Base-by-base conservation (phyloP, 2,113 vertebrate genomes). In the Hydrolagus affinis region DNA sequence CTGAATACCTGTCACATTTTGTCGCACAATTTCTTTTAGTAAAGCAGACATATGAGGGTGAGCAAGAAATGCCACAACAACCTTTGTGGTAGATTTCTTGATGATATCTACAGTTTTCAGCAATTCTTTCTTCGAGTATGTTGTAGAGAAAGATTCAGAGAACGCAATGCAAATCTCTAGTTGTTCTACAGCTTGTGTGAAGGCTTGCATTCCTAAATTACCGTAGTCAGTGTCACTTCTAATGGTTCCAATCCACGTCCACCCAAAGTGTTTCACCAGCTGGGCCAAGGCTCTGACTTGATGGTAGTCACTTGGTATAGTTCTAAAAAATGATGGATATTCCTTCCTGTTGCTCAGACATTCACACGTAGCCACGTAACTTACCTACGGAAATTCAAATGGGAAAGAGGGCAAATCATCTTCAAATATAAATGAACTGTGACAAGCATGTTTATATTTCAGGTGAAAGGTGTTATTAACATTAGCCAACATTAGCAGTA, bases 221-320 rank as follows among this genome's bases (percentile, higher is more conserved):
- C 92, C 93, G 72, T 92, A 93, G 86, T 92, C 92, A 87, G 91
- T 88, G 60, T 93, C 90, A 17, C 91, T 91, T 86, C 89, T 88
- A 17, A 92, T 21, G 3, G 90, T 89, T 60, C 92, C 92, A 59
- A 92, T 88, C 91, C 91, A 92, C 25, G 76, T 87, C 90, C 90
- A 91, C 10, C 86, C 88, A 75, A 90, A 91, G 86, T 90, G 86
- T 0, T 56, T 85, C 64, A 90, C 88, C 75, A 91, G 83, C 85
- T 90, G 89, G 21, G 89, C 89, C 28, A 86, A 56, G 0, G 77
- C 85, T 30, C 57, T 83, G 3, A 70, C 78, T 25, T 86, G 86
- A 57, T 74, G 73, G 28, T 86, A 74, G 59, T 87, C 86, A n/a
- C 77, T 87, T 2, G 86, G 85, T 19, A 83, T 73, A 14, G 85